Conservation (phyloP, 2,797 vertebrate species). For the Thunnus albacares region DNA sequence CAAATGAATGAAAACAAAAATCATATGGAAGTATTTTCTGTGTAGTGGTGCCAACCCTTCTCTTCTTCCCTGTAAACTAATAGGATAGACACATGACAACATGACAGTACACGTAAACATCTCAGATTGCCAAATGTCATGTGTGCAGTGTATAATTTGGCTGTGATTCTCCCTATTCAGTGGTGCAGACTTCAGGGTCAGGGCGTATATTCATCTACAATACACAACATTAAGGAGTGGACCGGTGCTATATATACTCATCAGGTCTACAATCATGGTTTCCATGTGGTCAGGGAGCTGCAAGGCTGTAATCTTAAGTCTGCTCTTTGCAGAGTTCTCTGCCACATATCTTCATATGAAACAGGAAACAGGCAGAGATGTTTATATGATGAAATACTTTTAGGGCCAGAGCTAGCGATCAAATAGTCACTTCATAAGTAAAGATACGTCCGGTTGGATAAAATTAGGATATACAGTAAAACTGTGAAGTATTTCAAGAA, state of each 20-base stretch:
- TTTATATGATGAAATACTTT: conserved; percentile 64
- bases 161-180: conserved; percentile 58
- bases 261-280: conserved; percentile 84
- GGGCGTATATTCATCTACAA: conserved; percentile 59
- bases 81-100: conserved; percentile 40
- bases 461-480: conserved; percentile 14
- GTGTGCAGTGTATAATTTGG: conserved; percentile 71
- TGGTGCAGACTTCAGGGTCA: conserved; percentile 57
- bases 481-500: conserved; percentile 13
- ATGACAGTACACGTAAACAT: neutral
- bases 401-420: conserved; percentile 15
- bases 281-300: conserved; percentile 75
- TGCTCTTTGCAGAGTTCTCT: conserved; percentile 44
- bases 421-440: conserved; percentile 13
- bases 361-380: conserved; percentile 68
- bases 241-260: conserved; percentile 82
- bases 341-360: conserved; percentile 40
- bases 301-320: conserved; percentile 78
- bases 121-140: conserved; percentile 41
- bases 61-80: conserved; percentile 21
- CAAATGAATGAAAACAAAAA: conserved; percentile 55
- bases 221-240: conserved; percentile 78
- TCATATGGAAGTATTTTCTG: conserved; percentile 37
- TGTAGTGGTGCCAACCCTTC: conserved; percentile 5
- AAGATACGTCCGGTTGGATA: conserved; percentile 20